Evolutionary conservation across 2,113 vertebrate genomes (phyloP).

Genomic region (Solea solea): DNA sequence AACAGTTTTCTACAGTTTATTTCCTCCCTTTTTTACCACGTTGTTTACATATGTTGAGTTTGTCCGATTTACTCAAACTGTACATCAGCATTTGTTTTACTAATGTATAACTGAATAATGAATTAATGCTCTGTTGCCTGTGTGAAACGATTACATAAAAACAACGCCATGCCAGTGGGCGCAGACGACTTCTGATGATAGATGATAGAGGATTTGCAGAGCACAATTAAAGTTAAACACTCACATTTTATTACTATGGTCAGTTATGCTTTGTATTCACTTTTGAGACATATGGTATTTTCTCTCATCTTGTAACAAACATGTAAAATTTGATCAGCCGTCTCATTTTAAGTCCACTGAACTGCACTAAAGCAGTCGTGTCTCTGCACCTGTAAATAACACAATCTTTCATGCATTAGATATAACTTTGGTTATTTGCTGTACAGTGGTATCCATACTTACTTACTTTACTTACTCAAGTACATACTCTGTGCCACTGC

Average conservation of each 20-base stretch:
- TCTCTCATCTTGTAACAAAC: not conserved
- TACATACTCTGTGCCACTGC: conserved; percentile 16
- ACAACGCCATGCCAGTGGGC: not conserved
- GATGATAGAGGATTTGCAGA: not conserved
- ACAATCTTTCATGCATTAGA: not conserved
- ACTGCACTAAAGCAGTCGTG: not conserved
- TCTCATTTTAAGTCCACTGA: not conserved
- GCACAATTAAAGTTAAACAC: too few species aligned
- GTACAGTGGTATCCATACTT: not conserved
- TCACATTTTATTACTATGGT: too few species aligned
- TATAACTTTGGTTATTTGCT: not conserved
- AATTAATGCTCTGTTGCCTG: conserved; percentile 15
- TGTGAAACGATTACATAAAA: conserved; percentile 19
- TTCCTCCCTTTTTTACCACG: not conserved
- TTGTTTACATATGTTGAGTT: not conserved
- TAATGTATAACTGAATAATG: conserved; percentile 34
- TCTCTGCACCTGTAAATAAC: not conserved
- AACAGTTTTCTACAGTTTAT: not conserved
- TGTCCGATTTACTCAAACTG: conserved; percentile 1
- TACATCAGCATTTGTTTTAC: conserved; percentile 19
- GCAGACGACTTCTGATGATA: not conserved
- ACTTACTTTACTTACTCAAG: conserved; percentile 26
- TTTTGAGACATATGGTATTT: not conserved
- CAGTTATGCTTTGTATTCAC: too few species aligned
- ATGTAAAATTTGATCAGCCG: not conserved